phyloP scores from a whole-genome alignment of 2,888 invertebrate genomes.

The Andrena praecox region DNA sequence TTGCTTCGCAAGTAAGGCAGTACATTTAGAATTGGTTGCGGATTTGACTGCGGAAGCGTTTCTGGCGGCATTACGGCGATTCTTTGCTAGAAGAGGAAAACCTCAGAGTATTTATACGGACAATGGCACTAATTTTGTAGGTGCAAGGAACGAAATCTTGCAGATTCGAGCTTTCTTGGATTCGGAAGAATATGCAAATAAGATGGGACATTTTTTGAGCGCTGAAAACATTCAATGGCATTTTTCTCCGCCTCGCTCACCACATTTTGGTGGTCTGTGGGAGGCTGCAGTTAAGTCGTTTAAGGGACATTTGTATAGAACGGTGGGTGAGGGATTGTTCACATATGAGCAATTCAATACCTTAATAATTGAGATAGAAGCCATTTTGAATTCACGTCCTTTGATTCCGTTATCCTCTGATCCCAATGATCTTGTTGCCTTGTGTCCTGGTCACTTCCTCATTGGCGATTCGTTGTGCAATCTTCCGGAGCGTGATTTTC shows the following conservation, averaged over 20 bases:
- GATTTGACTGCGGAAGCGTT: slow-evolving; percentile 6
- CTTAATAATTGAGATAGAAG: neutral
- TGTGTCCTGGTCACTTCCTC: slow-evolving; percentile 4
- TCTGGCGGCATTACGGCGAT: neutral
- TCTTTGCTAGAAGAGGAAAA: neutral
- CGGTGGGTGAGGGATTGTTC: neutral
- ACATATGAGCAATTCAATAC: neutral
- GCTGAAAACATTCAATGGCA: neutral
- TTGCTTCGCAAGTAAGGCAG: slow-evolving; percentile 58
- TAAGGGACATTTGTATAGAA: slow-evolving; percentile 9
- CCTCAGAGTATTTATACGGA: neutral
- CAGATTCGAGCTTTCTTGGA: too few relatives aligned
- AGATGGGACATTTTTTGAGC: too few relatives aligned
- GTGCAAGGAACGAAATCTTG: neutral
- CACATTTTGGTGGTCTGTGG: slow-evolving; percentile 2
- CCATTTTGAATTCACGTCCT: neutral
- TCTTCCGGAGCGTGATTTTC: neutral
- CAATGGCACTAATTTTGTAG: slow-evolving; percentile 9
- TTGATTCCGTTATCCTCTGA: neutral
- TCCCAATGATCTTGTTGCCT: slow-evolving; percentile 11
- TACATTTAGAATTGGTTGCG: neutral
- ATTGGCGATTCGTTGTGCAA: slow-evolving; percentile 14
- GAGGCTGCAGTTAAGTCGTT: neutral
- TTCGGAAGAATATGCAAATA: too few relatives aligned
- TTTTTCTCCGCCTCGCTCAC: neutral